These are phyloP conservation scores for Bos javanicus DNA, from an alignment of 2,113 vertebrate species.

Conservation along the genomic window DNA sequence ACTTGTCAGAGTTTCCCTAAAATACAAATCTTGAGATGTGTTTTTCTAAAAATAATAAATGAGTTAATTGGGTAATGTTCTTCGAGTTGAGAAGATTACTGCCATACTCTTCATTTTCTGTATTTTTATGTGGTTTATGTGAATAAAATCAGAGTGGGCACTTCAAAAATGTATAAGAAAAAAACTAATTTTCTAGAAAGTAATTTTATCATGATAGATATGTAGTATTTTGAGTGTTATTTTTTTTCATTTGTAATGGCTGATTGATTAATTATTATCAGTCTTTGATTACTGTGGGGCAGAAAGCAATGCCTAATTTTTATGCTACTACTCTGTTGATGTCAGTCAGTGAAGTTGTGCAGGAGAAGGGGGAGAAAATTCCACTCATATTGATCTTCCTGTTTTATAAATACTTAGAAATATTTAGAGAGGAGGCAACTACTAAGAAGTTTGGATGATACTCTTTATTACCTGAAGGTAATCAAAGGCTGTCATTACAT, in stretches of 20 bases:
- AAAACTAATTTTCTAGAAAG: neutral
- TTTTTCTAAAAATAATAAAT: neutral
- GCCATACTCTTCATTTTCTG: neutral
- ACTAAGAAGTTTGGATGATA: neutral
- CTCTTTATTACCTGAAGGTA: neutral
- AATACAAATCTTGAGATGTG: neutral
- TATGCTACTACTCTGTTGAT: neutral
- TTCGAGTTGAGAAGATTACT: neutral
- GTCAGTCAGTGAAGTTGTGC: neutral
- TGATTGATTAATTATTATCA: neutral
- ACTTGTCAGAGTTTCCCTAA: neutral
- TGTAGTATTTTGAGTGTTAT: neutral
- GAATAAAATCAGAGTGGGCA: neutral
- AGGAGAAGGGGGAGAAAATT: neutral
- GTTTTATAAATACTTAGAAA: neutral
- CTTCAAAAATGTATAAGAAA: neutral
- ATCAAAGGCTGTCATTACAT: neutral
- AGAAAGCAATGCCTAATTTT: neutral
- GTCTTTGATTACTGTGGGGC: neutral
- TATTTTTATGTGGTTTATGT: neutral
- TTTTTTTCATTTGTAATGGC: neutral
- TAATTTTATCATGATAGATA: neutral
- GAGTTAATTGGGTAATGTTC: neutral
- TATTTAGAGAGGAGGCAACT: neutral
- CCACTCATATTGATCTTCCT: neutral